Conservation (phyloP, 2,797 vertebrate species). For the Chelon labrosus region DNA sequence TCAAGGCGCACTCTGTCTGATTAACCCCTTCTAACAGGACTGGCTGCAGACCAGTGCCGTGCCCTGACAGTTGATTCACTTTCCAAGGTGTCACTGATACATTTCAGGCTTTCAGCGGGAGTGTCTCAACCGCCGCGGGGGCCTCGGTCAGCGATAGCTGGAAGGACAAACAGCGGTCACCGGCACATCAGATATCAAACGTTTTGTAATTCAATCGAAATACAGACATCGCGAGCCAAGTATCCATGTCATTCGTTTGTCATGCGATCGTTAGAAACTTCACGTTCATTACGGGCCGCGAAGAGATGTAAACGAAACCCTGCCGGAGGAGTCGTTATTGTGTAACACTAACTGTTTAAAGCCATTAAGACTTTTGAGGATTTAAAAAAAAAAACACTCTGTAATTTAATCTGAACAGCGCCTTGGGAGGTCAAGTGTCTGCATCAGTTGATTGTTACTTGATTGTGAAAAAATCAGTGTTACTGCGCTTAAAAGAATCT, state of each 20-base stretch:
- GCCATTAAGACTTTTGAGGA: neutral
- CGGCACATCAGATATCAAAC: conserved; percentile 77
- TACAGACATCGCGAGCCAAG: conserved; percentile 56
- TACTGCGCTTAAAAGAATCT: conserved; percentile 20
- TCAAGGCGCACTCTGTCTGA: conserved; percentile 42
- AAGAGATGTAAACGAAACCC: conserved; percentile 54
- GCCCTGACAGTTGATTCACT: conserved; percentile 62
- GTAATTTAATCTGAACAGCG: conserved; percentile 56
- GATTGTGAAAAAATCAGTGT: conserved; percentile 32
- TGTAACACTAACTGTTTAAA: conserved; percentile 36
- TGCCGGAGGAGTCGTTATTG: conserved; percentile 27
- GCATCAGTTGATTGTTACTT: conserved; percentile 40
- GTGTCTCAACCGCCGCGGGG: conserved; percentile 57
- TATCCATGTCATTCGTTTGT: conserved; percentile 66
- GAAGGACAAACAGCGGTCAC: conserved; percentile 74
- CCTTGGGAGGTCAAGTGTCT: conserved; percentile 48
- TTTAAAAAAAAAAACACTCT: neutral
- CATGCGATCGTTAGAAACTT: conserved; percentile 53
- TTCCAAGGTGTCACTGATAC: conserved; percentile 78
- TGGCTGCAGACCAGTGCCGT: conserved; percentile 41
- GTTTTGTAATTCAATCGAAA: conserved; percentile 81
- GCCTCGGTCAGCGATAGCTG: conserved; percentile 47
- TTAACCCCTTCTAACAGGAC: conserved; percentile 54
- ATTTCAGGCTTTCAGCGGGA: conserved; percentile 53
- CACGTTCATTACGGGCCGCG: conserved; percentile 36